phyloP scores from a whole-genome alignment of 2,797 vertebrate genomes.

The Squalus acanthias region DNA sequence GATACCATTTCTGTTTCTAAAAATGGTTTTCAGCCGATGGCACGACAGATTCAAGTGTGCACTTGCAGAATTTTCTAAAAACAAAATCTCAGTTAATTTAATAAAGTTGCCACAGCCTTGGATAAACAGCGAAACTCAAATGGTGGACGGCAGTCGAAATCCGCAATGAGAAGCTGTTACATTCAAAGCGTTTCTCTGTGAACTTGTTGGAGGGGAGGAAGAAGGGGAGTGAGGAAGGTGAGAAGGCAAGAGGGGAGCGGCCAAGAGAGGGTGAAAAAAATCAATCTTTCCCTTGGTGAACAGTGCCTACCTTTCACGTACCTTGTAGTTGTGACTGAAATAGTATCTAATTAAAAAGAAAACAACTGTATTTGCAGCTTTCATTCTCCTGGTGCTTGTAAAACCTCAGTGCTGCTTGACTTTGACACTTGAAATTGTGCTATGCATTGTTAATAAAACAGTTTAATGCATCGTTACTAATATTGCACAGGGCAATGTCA shows the following conservation, averaged over 20 bases:
- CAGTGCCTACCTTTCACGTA: background rate
- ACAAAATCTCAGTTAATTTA: background rate
- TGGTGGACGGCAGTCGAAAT: background rate
- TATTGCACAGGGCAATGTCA: background rate
- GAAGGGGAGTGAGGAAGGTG: background rate
- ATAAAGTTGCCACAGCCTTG: background rate
- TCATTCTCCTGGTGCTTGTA: background rate
- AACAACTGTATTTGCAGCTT: background rate
- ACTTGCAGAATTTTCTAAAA: background rate
- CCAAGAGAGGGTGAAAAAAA: background rate
- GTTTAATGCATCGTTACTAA: background rate
- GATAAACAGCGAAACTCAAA: background rate
- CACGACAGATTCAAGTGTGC: background rate
- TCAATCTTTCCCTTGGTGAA: background rate
- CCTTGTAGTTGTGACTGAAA: background rate
- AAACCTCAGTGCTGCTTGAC: background rate
- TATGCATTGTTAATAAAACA: background rate
- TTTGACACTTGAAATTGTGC: background rate
- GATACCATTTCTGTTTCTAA: background rate
- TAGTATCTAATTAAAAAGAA: background rate
- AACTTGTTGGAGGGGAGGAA: background rate
- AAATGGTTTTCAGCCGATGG: constrained; percentile 13
- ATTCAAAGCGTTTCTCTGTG: background rate
- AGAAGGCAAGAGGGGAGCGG: background rate
- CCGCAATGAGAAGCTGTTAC: background rate